Evolutionary conservation across 2,797 vertebrate species (phyloP), one percentile per base, ranked within the genome.

Genomic region (Xenops minutus): DNA sequence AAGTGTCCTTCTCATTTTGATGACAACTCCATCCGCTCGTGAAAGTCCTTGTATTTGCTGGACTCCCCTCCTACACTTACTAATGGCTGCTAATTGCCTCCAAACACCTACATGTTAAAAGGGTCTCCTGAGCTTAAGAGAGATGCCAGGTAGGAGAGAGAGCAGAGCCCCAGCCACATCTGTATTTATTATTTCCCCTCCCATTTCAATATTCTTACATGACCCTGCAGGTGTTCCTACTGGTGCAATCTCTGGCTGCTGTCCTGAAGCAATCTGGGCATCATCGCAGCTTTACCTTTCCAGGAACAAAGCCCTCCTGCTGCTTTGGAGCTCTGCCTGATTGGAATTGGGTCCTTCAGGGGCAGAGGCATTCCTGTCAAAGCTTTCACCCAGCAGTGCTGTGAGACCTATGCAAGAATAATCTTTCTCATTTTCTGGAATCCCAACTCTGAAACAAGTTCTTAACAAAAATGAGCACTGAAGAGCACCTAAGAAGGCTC

Each of bases 381-480:
- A 51, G 51, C 16, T 92, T 83, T 87, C 87, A 85, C 34, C n/a
- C 46, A 78, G 72, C 21, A 32, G 36, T 34, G 27, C 39, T 74
- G n/a, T 30, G 54, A 83, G 54, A 71, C 34, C 36, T 80, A 0
- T 32, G 43, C 26, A 72, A 85, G 89, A 92, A 72, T 76, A 73
- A 85, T 89, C 54, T 58, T 81, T 72, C 55, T 92, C 29, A 73
- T 88, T 95, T 95, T 93, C 82, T 88, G 58, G 19, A 83, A 86
- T 78, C 22, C 18, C 63, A 77, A 23, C 14, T 67, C 78, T 9
- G 20, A 85, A 95, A 82, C 36, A 74, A 80, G 14, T 77, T 79
- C 46, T 73, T 89, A 71, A 89, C 59, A 85, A 78, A 92, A 91
- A 85, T 37, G 51, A 88, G 37, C 51, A 26, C 13, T 75, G 32